Evolutionary conservation across 2,888 invertebrate species (phyloP).

Genomic region (Cantharis rustica): DNA sequence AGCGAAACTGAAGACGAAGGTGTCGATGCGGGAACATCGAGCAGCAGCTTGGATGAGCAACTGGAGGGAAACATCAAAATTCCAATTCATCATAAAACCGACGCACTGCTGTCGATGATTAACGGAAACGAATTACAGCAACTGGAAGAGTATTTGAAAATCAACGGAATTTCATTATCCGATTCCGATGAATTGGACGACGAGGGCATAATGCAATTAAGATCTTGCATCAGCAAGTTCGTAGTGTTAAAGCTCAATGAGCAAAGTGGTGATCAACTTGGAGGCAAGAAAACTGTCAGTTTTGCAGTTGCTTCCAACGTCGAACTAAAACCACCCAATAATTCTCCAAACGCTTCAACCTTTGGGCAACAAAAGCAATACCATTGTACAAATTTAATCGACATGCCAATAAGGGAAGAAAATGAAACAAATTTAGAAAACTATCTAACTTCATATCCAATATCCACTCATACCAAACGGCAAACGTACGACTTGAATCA

Average conservation of each 20-base stretch:
- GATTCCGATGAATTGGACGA: constrained; percentile 72
- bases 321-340: constrained; percentile 63
- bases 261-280: constrained; percentile 65
- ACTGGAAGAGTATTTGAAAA: constrained; percentile 72
- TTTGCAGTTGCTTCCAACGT: constrained; percentile 66
- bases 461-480: constrained; percentile 34
- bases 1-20: constrained; percentile 65
- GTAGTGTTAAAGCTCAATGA: constrained; percentile 72
- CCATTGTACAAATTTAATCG: constrained; percentile 64
- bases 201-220: constrained; percentile 71
- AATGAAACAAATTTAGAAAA: constrained; percentile 66
- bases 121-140: constrained; percentile 70
- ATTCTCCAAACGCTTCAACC: constrained; percentile 75
- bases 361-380: constrained; percentile 63
- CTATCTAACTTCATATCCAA: constrained; percentile 60
- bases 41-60: constrained; percentile 65
- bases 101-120: constrained; percentile 51
- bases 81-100: constrained; percentile 51
- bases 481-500: constrained; percentile 60
- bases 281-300: constrained; percentile 75
- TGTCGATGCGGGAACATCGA: constrained; percentile 59
- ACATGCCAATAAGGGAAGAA: constrained; percentile 70
- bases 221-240: constrained; percentile 73
- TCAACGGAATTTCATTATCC: constrained; percentile 71
- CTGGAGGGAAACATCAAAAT: constrained; percentile 48